These are phyloP conservation scores for Cercopithecus diana DNA, from an alignment of 2,797 vertebrate species.

Conservation along the genomic window DNA sequence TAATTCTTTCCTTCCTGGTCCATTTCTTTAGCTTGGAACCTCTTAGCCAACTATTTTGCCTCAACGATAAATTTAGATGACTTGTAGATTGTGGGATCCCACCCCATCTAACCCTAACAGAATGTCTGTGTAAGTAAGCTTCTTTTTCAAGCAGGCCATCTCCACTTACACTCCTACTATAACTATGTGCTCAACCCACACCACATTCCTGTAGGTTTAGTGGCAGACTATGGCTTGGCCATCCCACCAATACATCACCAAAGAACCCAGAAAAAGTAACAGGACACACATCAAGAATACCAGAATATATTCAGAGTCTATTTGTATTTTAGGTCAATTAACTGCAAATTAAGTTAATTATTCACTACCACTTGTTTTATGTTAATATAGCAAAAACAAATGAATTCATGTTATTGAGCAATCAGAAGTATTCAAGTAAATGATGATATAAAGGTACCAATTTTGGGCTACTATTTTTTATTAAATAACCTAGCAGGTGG, in stretches of 20 bases:
- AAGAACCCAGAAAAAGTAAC: neutral
- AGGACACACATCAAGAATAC: neutral
- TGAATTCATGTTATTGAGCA: neutral
- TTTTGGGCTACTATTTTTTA: constrained; percentile 6
- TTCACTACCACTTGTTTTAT: neutral
- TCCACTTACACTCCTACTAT: neutral
- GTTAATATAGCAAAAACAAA: neutral
- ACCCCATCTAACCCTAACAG: neutral
- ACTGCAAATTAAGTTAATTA: neutral
- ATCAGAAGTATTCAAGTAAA: neutral
- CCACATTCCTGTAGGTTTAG: neutral
- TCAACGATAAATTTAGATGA: neutral
- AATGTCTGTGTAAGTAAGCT: neutral
- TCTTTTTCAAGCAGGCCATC: neutral
- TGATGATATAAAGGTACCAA: neutral
- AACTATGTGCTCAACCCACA: neutral
- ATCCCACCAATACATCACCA: neutral
- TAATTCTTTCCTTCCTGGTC: neutral
- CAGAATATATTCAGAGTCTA: neutral
- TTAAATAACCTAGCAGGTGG: neutral
- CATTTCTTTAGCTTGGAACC: neutral
- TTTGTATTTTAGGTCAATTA: neutral
- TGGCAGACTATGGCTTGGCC: neutral
- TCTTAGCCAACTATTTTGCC: neutral
- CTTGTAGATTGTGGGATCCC: neutral